Percentiles rank a stretch among this genome's conserved stretches.
Conservation (phyloP, 2,113 vertebrate species). For the Daubentonia madagascariensis region DNA sequence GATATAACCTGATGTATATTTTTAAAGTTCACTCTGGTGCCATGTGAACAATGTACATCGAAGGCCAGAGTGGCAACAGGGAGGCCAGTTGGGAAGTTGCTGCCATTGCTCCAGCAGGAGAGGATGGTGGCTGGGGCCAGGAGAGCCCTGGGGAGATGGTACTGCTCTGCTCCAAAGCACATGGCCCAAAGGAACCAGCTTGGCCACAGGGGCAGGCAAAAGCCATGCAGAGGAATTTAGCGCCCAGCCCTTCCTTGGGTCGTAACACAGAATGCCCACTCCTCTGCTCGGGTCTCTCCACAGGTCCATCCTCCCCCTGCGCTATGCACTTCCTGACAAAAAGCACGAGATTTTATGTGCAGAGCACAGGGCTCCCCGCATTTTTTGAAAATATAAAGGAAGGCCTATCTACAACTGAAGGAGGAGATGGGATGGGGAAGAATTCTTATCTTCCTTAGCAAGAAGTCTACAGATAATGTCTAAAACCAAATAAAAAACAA, state of each 20-base stretch:
- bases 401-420: background rate
- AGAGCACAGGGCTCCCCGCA: too few species aligned
- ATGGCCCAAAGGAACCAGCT: background rate
- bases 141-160: background rate
- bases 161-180: background rate
- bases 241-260: background rate
- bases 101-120: background rate
- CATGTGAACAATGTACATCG: background rate
- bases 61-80: background rate
- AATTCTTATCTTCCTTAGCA: background rate
- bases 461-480: background rate
- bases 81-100: background rate
- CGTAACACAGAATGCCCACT: background rate
- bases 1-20: background rate
- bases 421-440: background rate
- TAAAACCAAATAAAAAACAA: background rate
- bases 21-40: background rate
- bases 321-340: background rate
- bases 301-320: background rate
- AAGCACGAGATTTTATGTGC: background rate
- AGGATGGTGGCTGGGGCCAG: background rate
- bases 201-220: background rate
- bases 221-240: background rate
- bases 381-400: background rate
- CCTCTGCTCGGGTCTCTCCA: background rate